A percentile compares a stretch with the other conserved stretches of the same genome.
These are phyloP conservation scores for Cheilosia vulpina DNA, from an alignment of 2,888 invertebrate genomes.

Conservation along the genomic window DNA sequence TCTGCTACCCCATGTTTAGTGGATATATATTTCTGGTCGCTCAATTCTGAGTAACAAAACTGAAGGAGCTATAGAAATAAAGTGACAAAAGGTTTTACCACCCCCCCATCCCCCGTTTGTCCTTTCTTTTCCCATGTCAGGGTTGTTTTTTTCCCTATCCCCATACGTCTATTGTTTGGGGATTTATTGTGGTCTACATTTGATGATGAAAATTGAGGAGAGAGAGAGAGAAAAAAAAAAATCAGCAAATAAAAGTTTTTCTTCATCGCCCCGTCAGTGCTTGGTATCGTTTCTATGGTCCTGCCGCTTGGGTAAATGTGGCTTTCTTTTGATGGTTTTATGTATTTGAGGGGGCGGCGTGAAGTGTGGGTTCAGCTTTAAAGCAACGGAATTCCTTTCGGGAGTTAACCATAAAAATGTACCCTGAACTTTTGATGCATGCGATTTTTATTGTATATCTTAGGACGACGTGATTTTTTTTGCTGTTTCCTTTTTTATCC, in stretches of 20 bases:
- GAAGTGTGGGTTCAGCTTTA: not conserved
- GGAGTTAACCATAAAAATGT: constrained; percentile 35
- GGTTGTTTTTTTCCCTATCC: not conserved
- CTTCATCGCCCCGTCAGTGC: constrained; percentile 13
- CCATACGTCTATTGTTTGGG: constrained; percentile 35
- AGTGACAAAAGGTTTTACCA: constrained; percentile 41
- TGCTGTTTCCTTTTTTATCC: not conserved
- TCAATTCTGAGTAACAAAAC: constrained; percentile 21
- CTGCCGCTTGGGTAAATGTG: constrained; percentile 8
- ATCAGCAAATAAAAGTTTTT: constrained; percentile 56
- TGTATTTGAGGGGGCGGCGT: not conserved
- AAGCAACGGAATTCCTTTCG: constrained; percentile 31
- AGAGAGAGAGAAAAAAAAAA: constrained; percentile 1
- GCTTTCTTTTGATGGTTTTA: constrained; percentile 2
- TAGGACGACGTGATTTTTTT: not conserved
- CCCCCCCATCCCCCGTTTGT: not conserved
- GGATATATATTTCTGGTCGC: not conserved
- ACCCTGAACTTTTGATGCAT: constrained; percentile 41
- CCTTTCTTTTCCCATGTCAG: constrained; percentile 22
- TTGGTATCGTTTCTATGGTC: constrained; percentile 10
- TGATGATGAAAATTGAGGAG: constrained; percentile 47
- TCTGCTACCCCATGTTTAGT: not conserved
- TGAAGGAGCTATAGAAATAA: constrained; percentile 8
- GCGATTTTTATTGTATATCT: constrained; percentile 33
- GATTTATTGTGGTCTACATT: constrained; percentile 65